These are phyloP conservation scores for Bos indicus DNA, from an alignment of 2,113 vertebrate genomes.

Conservation along the genomic window DNA sequence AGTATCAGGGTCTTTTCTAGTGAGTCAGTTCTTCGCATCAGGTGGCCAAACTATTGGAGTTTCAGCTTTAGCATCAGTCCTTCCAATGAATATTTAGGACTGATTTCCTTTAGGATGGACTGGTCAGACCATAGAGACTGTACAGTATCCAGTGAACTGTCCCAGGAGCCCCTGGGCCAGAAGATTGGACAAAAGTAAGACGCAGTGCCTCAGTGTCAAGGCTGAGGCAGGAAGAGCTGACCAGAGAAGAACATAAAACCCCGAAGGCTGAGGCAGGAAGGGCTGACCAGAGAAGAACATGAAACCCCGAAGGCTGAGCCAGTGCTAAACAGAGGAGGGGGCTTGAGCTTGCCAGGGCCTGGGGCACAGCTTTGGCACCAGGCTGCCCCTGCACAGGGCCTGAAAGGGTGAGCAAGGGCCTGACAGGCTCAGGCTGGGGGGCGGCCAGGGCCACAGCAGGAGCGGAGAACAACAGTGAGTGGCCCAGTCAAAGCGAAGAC, in stretches of 20 bases:
- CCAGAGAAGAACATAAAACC: background rate
- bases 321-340: background rate
- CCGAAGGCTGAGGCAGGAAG: background rate
- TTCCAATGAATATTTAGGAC: background rate
- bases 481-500: rapidly evolving
- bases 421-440: rapidly evolving
- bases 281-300: rapidly evolving
- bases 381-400: background rate
- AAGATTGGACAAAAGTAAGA: background rate
- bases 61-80: background rate
- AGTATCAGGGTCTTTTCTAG: background rate
- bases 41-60: background rate
- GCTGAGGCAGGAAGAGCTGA: rapidly evolving
- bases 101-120: background rate
- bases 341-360: rapidly evolving
- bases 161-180: background rate
- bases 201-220: rapidly evolving
- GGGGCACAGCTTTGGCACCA: rapidly evolving
- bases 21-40: background rate
- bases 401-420: background rate
- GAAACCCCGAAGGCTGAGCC: background rate
- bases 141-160: background rate
- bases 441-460: background rate
- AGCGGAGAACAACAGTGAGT: too few species aligned
- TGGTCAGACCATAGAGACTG: background rate